Evolutionary conservation across 2,888 invertebrate genomes (phyloP).

Genomic region (Sminthurinus aureus): DNA sequence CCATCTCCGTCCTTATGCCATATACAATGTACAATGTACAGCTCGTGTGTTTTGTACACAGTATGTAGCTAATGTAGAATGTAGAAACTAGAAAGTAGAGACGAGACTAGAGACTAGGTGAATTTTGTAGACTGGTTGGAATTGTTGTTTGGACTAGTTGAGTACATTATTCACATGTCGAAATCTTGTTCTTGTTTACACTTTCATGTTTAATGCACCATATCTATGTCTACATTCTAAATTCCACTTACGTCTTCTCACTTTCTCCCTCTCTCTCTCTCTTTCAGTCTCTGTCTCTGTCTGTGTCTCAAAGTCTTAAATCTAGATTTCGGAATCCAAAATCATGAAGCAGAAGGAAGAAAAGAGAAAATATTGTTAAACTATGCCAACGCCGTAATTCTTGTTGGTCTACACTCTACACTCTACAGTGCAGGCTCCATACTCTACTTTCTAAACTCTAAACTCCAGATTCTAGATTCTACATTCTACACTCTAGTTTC

Average conservation of each 20-base stretch:
- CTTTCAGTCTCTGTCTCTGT: not conserved
- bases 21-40: too few relatives aligned
- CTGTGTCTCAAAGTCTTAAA: not conserved
- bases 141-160: not conserved
- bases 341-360: not conserved
- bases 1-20: too few relatives aligned
- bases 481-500: too few relatives aligned
- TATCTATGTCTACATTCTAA: conserved; percentile 9
- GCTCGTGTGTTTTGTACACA: not conserved
- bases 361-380: not conserved
- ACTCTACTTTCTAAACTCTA: too few relatives aligned
- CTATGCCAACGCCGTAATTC: not conserved
- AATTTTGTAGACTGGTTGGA: not conserved
- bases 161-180: conserved; percentile 1
- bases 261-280: conserved; percentile 18
- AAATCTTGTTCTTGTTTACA: not conserved
- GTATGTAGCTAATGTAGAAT: not conserved
- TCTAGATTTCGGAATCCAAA: not conserved
- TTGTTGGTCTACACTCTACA: not conserved
- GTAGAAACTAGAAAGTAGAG: not conserved
- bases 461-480: too few relatives aligned
- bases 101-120: not conserved
- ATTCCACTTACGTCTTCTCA: too few relatives aligned
- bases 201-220: conserved; percentile 12
- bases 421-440: too few relatives aligned